Evolutionary conservation across 2,113 vertebrate genomes (phyloP).

Genomic region (Oceanodroma tethys): DNA sequence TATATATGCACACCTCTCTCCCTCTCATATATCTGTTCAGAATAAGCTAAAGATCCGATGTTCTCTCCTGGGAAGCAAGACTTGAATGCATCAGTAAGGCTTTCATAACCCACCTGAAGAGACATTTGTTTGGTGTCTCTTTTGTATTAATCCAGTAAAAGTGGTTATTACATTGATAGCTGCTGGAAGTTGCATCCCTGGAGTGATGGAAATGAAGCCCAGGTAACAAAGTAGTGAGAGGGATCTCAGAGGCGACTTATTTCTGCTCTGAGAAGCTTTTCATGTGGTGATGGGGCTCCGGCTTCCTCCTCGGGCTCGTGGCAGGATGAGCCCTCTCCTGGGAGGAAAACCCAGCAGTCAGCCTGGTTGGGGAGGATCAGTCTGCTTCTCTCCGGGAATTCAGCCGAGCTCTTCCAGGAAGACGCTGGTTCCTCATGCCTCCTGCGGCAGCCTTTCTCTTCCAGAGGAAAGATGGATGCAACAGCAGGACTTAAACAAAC

Average conservation of each 20-base stretch:
- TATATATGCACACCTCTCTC: accelerated
- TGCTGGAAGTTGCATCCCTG: not conserved
- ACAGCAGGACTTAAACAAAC: not conserved
- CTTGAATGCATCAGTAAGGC: not conserved
- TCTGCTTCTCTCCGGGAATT: not conserved
- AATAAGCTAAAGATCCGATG: not conserved
- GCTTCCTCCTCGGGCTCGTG: not conserved
- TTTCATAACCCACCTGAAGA: not conserved
- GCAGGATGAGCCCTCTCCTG: not conserved
- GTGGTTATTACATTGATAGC: not conserved
- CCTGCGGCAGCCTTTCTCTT: not conserved
- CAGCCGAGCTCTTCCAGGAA: not conserved
- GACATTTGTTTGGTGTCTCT: not conserved
- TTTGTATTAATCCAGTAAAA: not conserved
- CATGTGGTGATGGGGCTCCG: not conserved
- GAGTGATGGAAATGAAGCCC: not conserved
- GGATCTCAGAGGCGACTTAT: not conserved
- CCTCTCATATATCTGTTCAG: not conserved
- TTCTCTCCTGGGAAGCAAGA: not conserved
- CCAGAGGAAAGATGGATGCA: not conserved
- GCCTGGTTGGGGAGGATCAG: not conserved
- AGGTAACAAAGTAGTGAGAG: not conserved
- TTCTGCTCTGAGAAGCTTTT: not conserved
- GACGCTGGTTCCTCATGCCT: accelerated
- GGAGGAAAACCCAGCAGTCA: not conserved